These are phyloP conservation scores for Parazoanthus swiftii DNA, from an alignment of 92 coral and sea anemone species.

Conservation along the genomic window DNA sequence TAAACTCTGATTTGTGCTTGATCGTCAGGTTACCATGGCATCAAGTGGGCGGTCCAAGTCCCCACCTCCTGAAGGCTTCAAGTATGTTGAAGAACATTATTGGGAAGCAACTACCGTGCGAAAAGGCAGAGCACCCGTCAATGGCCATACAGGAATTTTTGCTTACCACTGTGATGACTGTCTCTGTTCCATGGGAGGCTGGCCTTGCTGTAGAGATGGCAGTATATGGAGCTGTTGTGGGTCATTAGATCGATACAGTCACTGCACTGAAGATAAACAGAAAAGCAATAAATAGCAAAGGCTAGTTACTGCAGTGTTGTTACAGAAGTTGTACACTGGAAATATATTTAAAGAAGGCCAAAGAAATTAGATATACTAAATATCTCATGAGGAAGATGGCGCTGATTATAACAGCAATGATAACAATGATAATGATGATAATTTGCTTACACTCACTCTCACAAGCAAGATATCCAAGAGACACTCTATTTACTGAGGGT, in stretches of 20 bases:
- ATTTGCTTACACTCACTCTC: too few species aligned
- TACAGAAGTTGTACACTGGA: too few species aligned
- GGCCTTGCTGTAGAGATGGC: constrained; percentile 84
- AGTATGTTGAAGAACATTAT: constrained; percentile 49
- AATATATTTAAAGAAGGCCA: too few species aligned
- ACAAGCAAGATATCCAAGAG: too few species aligned
- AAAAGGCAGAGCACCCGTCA: constrained; percentile 58
- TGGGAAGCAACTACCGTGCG: constrained; percentile 56
- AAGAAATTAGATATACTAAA: too few species aligned
- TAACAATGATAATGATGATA: too few species aligned
- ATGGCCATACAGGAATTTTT: constrained; percentile 92
- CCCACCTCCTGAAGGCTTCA: constrained; percentile 72
- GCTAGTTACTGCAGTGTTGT: too few species aligned
- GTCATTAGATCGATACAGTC: constrained; percentile 60
- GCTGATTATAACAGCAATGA: too few species aligned
- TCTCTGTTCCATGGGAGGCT: constrained; percentile 80
- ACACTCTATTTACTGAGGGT: too few species aligned
- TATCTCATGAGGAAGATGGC: too few species aligned
- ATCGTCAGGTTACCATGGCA: neutral
- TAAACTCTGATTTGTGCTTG: too few species aligned
- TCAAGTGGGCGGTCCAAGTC: neutral
- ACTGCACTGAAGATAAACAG: constrained; percentile 48
- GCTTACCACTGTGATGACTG: constrained; percentile 94
- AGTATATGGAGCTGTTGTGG: constrained; percentile 91
- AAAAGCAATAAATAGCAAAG: constrained; percentile 12